phyloP scores from a whole-genome alignment of 1,140 invertebrate species.

The Lepidurus couesii region DNA sequence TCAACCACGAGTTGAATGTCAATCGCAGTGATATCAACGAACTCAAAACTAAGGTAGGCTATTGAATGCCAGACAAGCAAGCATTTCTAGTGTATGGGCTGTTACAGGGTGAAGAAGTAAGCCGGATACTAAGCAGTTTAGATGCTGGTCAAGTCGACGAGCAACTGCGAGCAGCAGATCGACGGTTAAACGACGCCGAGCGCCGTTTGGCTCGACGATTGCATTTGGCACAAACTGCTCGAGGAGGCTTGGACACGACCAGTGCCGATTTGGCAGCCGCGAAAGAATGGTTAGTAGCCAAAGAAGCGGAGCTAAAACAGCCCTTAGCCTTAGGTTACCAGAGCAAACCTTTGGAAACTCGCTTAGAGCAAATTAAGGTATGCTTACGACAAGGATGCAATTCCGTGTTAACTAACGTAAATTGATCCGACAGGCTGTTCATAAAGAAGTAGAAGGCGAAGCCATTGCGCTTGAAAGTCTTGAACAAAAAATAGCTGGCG shows the following conservation, averaged over 20 bases:
- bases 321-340: slow-evolving; percentile 65
- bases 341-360: slow-evolving; percentile 64
- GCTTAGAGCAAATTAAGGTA: slow-evolving; percentile 60
- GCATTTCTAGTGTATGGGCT: slow-evolving; percentile 35
- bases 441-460: slow-evolving; percentile 79
- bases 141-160: slow-evolving; percentile 88
- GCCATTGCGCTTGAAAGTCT: slow-evolving; percentile 72
- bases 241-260: slow-evolving; percentile 66
- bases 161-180: slow-evolving; percentile 73
- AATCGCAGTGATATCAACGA: slow-evolving; percentile 47
- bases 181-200: slow-evolving; percentile 70
- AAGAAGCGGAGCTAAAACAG: slow-evolving; percentile 51
- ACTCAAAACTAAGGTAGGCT: slow-evolving; percentile 47
- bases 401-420: not conserved
- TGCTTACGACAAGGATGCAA: not conserved
- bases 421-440: slow-evolving; percentile 49
- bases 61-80: slow-evolving; percentile 52
- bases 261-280: slow-evolving; percentile 44
- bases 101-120: slow-evolving; percentile 37
- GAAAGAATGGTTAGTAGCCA: slow-evolving; percentile 71
- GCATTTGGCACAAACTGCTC: slow-evolving; percentile 48
- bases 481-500: slow-evolving; percentile 71
- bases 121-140: slow-evolving; percentile 54
- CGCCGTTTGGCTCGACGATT: slow-evolving; percentile 74
- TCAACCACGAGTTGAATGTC: slow-evolving; percentile 56